A percentile compares a stretch with the other conserved stretches of the same genome.
These are phyloP conservation scores for Furcifer pardalis DNA, from an alignment of 2,797 vertebrate genomes.

Conservation along the genomic window DNA sequence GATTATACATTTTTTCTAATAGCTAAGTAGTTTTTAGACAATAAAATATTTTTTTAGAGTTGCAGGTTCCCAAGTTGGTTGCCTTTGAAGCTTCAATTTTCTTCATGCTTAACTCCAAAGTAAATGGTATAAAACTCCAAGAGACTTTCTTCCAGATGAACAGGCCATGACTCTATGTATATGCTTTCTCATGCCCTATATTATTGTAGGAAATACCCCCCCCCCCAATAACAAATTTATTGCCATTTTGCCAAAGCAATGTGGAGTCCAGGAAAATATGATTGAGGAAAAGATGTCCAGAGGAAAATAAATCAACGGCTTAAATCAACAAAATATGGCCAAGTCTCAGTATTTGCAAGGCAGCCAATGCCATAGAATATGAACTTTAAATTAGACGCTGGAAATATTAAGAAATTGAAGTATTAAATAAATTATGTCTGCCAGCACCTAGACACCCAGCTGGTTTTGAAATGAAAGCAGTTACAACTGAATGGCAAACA, in stretches of 20 bases:
- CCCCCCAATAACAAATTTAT: slow-evolving; percentile 7
- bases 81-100: slow-evolving; percentile 29
- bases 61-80: slow-evolving; percentile 51
- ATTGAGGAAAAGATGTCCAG: slow-evolving; percentile 47
- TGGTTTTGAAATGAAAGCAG: slow-evolving; percentile 59
- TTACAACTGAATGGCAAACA: slow-evolving; percentile 54
- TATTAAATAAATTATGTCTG: slow-evolving; percentile 58
- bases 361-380: slow-evolving; percentile 51
- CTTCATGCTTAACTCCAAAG: neutral
- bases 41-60: slow-evolving; percentile 55
- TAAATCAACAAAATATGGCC: slow-evolving; percentile 60
- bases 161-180: neutral
- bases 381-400: slow-evolving; percentile 38
- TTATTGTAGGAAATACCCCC: slow-evolving; percentile 42
- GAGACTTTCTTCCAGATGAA: neutral
- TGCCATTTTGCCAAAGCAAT: slow-evolving; percentile 34
- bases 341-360: slow-evolving; percentile 50
- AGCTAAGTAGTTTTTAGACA: slow-evolving; percentile 60
- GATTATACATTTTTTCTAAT: slow-evolving; percentile 10
- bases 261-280: slow-evolving; percentile 54
- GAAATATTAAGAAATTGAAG: slow-evolving; percentile 51
- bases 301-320: slow-evolving; percentile 62
- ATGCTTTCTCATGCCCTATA: slow-evolving; percentile 50
- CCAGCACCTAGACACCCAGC: slow-evolving; percentile 50
- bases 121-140: neutral